Conservation (phyloP, 1,140 invertebrate species). For the Doryteuthis pealeii region DNA sequence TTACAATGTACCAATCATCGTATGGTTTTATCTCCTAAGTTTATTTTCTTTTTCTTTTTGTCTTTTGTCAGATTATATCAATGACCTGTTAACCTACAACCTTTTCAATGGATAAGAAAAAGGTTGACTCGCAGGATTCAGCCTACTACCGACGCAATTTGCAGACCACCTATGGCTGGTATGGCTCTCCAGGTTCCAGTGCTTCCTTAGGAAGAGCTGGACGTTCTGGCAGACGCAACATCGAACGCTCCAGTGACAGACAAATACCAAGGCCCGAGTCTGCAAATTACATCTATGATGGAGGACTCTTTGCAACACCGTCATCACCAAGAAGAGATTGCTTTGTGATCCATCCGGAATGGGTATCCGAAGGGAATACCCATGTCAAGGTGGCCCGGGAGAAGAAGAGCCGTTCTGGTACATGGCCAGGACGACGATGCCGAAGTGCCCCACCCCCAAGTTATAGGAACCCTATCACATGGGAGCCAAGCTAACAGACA, state of each 20-base stretch:
- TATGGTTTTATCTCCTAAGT: too few species aligned
- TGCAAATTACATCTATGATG: slow-evolving; percentile 13
- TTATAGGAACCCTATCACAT: slow-evolving; percentile 41
- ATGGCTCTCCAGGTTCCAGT: not conserved
- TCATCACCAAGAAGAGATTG: not conserved
- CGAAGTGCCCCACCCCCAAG: slow-evolving; percentile 43
- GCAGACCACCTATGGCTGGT: slow-evolving; percentile 6
- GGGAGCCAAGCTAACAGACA: slow-evolving; percentile 24
- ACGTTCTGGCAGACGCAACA: not conserved
- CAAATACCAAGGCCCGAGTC: not conserved
- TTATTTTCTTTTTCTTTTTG: too few species aligned
- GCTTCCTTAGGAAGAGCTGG: not conserved
- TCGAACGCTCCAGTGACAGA: not conserved
- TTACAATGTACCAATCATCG: too few species aligned
- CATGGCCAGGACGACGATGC: slow-evolving; percentile 39
- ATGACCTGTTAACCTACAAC: too few species aligned
- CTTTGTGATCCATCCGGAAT: slow-evolving; percentile 11
- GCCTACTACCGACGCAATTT: not conserved
- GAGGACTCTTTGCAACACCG: not conserved
- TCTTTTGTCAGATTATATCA: too few species aligned
- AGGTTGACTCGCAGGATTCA: not conserved
- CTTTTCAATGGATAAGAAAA: not conserved
- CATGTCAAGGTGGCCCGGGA: not conserved
- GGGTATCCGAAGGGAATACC: not conserved
- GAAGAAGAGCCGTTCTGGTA: slow-evolving; percentile 26